Percentiles rank a stretch among this genome's conserved stretches.
phyloP scores from a whole-genome alignment of 2,797 vertebrate species.

The Sebastes kiyomatsui region DNA sequence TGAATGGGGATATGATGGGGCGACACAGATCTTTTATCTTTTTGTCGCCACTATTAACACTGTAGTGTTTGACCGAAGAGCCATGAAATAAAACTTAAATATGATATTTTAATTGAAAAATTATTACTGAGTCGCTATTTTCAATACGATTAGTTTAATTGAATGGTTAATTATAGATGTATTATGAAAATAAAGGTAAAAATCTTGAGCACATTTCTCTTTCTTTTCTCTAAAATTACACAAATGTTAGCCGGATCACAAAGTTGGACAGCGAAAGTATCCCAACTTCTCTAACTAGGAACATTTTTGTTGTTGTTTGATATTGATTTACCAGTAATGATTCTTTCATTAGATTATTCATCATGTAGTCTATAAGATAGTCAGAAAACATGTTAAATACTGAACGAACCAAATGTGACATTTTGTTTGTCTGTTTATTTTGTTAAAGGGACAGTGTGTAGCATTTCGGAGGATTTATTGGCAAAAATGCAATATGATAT shows the following conservation, averaged over 20 bases:
- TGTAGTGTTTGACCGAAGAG: too few species aligned
- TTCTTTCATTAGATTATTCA: not conserved
- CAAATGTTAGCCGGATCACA: not conserved
- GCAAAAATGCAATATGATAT: too few species aligned
- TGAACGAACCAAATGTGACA: not conserved
- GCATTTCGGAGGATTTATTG: accelerated
- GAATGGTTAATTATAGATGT: not conserved
- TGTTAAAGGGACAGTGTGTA: too few species aligned
- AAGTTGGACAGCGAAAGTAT: not conserved
- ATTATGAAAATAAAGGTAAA: not conserved
- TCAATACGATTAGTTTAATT: not conserved
- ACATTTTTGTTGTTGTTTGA: not conserved
- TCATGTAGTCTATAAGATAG: not conserved
- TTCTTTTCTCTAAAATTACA: not conserved
- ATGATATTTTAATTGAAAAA: not conserved
- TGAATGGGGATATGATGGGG: not conserved
- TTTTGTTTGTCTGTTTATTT: not conserved
- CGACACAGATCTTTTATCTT: not conserved
- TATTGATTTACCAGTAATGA: not conserved
- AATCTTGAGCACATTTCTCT: not conserved
- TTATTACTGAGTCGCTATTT: not conserved
- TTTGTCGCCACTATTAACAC: not conserved
- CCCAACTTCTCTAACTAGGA: not conserved
- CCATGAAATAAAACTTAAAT: not conserved
- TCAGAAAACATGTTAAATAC: not conserved